Percentiles rank a stretch among this genome's conserved stretches.
These are phyloP conservation scores for Paraescarpia echinospica DNA, from an alignment of 1,140 invertebrate species.

Conservation along the genomic window DNA sequence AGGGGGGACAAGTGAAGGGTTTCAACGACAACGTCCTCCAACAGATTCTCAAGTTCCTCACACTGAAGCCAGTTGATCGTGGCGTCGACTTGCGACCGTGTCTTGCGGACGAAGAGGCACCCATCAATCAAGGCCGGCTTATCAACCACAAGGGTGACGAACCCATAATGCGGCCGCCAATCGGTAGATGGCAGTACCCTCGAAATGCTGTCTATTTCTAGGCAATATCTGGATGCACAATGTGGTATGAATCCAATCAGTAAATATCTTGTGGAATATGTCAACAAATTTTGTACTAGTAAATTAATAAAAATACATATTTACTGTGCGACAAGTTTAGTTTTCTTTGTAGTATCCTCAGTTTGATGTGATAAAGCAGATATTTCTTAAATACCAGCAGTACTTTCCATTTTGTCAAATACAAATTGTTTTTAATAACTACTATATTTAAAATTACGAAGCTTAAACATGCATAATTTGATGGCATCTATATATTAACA, in stretches of 20 bases:
- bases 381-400: no score
- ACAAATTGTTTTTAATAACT: no score
- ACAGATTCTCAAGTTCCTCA: conserved; percentile 74
- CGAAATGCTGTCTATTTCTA: conserved; percentile 30
- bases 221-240: background rate
- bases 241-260: background rate
- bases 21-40: conserved; percentile 81
- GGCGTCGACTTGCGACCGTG: conserved; percentile 73
- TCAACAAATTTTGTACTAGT: background rate
- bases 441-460: no score
- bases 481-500: no score
- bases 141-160: conserved; percentile 31
- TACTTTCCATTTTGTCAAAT: no score
- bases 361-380: background rate
- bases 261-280: background rate
- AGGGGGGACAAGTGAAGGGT: conserved; percentile 69
- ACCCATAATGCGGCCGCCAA: background rate
- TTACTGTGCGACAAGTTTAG: background rate
- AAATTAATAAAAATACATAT: background rate
- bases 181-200: conserved; percentile 27
- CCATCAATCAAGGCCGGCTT: background rate
- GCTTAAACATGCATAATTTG: background rate
- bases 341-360: background rate
- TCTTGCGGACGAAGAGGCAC: conserved; percentile 64
- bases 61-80: conserved; percentile 69